These are phyloP conservation scores for Nansenia antarctica DNA, from an alignment of 2,113 vertebrate genomes.

Conservation along the genomic window DNA sequence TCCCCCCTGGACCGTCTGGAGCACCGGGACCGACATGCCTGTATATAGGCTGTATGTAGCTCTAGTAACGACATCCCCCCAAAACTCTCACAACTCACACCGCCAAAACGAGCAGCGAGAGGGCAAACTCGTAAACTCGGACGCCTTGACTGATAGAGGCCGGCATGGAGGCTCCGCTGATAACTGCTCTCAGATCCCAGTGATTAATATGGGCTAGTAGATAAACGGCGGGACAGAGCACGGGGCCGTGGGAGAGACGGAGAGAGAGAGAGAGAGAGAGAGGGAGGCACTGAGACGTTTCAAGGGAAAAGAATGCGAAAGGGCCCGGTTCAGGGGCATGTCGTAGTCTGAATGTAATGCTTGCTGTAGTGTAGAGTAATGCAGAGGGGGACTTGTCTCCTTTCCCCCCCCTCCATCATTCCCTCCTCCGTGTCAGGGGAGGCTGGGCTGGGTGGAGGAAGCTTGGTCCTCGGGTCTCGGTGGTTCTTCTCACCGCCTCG, in stretches of 20 bases:
- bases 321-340: background rate
- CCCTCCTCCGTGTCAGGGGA: constrained; percentile 3
- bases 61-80: constrained; percentile 17
- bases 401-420: constrained; percentile 35
- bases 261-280: constrained; percentile 30
- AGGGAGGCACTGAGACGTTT: background rate
- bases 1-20: no score
- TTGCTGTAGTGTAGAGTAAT: constrained; percentile 43
- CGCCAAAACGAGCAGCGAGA: constrained; percentile 17
- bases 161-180: constrained; percentile 18
- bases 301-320: constrained; percentile 15
- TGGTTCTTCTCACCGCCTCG: constrained; percentile 43
- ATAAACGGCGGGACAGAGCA: constrained; percentile 13
- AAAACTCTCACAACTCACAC: constrained; percentile 8
- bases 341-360: constrained; percentile 20
- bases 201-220: constrained; percentile 44
- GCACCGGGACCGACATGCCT: no score
- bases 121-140: constrained; percentile 44
- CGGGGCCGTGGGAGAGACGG: constrained; percentile 30
- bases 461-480: constrained; percentile 8
- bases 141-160: constrained; percentile 34
- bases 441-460: no score
- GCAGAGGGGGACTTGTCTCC: constrained; percentile 43
- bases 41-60: no score
- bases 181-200: constrained; percentile 33